These are phyloP conservation scores for Heliocidaris erythrogramma DNA, from an alignment of 35 echinoderm and acorn worm species.

Conservation along the genomic window DNA sequence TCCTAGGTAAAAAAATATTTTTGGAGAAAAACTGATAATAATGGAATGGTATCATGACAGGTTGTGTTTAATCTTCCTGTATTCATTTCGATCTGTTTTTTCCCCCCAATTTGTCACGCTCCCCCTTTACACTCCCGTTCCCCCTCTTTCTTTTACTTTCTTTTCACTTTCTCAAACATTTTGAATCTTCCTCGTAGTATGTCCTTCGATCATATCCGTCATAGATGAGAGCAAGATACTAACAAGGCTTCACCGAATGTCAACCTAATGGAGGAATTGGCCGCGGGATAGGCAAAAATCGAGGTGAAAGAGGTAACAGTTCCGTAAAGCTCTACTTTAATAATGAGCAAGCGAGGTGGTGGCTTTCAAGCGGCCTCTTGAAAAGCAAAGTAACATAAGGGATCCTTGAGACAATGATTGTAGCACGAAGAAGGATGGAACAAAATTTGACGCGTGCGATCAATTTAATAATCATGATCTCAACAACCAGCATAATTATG, in stretches of 20 bases:
- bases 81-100: not conserved
- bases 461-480: not conserved
- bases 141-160: not conserved
- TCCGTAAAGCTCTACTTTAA: not conserved
- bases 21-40: no score
- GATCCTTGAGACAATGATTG: no score
- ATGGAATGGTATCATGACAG: no score
- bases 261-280: not conserved
- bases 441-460: not conserved
- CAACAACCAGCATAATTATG: no score
- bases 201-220: no score
- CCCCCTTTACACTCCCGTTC: not conserved
- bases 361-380: not conserved
- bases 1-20: no score
- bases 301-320: not conserved
- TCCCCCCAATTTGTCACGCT: not conserved
- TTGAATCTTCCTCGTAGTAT: not conserved
- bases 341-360: not conserved
- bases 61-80: not conserved
- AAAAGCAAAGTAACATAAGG: not conserved
- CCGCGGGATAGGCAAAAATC: not conserved
- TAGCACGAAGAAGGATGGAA: not conserved
- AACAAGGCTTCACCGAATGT: not conserved
- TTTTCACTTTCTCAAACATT: not conserved
- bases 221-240: not conserved